Evolutionary conservation across 2,888 invertebrate species (phyloP).

Genomic region (Andrena marginata): DNA sequence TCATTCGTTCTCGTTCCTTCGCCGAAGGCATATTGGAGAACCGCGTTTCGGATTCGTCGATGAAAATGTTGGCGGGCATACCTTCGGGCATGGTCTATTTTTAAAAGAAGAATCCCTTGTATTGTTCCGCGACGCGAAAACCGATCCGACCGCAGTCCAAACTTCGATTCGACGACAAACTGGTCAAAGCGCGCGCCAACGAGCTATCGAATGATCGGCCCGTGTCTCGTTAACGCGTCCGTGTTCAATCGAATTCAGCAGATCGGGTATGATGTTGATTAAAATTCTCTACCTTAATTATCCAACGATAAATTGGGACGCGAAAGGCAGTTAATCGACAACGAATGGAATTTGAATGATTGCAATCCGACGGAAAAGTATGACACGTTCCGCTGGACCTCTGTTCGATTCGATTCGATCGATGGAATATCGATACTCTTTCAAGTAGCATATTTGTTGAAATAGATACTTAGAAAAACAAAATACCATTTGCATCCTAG

Average conservation of each 20-base stretch:
- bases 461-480: no score
- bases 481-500: neutral
- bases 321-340: constrained; percentile 52
- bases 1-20: constrained; percentile 44
- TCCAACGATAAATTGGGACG: constrained; percentile 46
- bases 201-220: constrained; percentile 11
- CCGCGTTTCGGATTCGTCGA: neutral
- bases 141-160: constrained; percentile 6
- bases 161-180: constrained; percentile 21
- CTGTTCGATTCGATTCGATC: neutral
- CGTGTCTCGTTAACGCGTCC: constrained; percentile 44
- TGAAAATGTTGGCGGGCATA: neutral
- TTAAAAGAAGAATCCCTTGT: neutral
- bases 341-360: constrained; percentile 47
- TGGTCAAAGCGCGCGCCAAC: neutral
- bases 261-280: constrained; percentile 40
- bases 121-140: constrained; percentile 8
- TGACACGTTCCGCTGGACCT: neutral
- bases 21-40: neutral
- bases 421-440: neutral
- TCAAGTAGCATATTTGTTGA: neutral
- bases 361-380: constrained; percentile 15
- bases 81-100: constrained; percentile 14
- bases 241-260: constrained; percentile 40
- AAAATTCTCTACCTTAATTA: constrained; percentile 61